Evolutionary conservation across 2,113 vertebrate species (phyloP).

Genomic region (Centrocercus urophasianus): DNA sequence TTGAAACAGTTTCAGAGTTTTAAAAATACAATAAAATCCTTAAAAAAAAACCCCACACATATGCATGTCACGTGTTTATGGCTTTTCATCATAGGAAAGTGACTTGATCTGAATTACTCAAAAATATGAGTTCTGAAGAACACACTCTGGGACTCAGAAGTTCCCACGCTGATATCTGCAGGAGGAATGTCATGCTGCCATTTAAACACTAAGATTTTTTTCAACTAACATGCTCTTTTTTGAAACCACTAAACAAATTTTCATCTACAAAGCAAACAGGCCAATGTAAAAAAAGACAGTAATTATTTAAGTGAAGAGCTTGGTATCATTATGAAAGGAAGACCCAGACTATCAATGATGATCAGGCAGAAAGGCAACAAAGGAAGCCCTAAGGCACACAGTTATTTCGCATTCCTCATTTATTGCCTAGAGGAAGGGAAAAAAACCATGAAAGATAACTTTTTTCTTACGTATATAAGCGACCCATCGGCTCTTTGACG

Average conservation of each 20-base stretch:
- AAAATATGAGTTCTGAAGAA: neutral
- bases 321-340: neutral
- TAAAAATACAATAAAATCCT: neutral
- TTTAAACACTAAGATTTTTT: neutral
- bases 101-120: neutral
- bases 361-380: neutral
- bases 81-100: neutral
- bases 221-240: neutral
- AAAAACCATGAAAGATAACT: neutral
- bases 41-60: neutral
- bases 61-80: neutral
- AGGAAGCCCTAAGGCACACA: neutral
- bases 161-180: neutral
- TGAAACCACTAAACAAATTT: neutral
- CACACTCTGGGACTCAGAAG: neutral
- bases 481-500: neutral
- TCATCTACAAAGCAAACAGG: neutral
- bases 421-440: neutral
- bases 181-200: rapidly evolving
- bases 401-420: neutral
- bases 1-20: neutral
- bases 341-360: neutral
- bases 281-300: neutral
- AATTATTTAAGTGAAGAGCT: neutral
- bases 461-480: neutral